Base-by-base conservation (phyloP, 2,113 vertebrate genomes). In the Malurus melanocephalus region DNA sequence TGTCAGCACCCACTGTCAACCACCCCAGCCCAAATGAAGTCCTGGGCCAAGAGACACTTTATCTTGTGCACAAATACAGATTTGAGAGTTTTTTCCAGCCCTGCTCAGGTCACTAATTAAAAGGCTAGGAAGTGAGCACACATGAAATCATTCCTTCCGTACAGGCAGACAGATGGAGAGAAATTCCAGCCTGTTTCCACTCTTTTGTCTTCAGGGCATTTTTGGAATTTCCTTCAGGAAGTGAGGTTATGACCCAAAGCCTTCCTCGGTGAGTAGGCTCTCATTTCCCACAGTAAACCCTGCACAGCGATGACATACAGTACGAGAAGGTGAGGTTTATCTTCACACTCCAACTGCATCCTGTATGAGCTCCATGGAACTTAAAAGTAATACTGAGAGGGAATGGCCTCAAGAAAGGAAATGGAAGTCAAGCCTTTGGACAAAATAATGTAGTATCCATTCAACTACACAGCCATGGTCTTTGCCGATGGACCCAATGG, bases 181-280 rank as follows among this genome's bases (percentile, higher is more conserved):
- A 94, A 97, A 96, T 96, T 96, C 95, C 95, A 96, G 92, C 93
- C 96, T 71, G 93, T 95, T 98, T 97, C 97, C 97, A 96, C 88
- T 90, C 97, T 95, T 98, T 98, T 98, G 97, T 98, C 96, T 97
- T 97, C 20, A 10, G 96, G 95, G 96, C 96, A 96, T 95, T 97
- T 98, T 97, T 96, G 97, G 97, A 95, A 98, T 98, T 97, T 98
- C 97, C 97, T 96, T 96, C 96, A 97, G 97, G 97, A 98, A 98
- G 91, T 86, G 81, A 95, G 97, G 96, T 96, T 97, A 65, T 66
- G 95, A 97, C 97, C 97, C 95, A 96, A 94, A 88, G 85, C 96
- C 90, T 98, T 97, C 96, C 95, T 96, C 87, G 4, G 94, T 71
- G 87, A 96, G 69, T 43, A 71, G 73, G 83, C 85, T 96, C 84